Evolutionary conservation across 2,888 invertebrate genomes (phyloP).

Genomic region (Bursaphelenchus okinawaensis): DNA sequence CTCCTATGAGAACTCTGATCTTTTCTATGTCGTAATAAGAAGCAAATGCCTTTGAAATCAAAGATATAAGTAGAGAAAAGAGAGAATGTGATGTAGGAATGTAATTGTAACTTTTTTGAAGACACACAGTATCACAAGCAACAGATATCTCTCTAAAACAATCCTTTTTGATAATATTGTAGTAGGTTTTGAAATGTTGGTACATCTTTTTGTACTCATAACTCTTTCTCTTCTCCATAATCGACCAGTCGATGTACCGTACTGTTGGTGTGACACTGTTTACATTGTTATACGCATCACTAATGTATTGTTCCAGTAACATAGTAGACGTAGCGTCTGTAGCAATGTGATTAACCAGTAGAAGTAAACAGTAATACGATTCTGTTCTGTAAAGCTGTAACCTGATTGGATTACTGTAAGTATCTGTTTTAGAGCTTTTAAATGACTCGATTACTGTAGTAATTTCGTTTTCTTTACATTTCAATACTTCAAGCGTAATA

Average conservation of each 20-base stretch:
- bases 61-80: background rate
- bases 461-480: background rate
- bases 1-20: constrained; percentile 22
- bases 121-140: background rate
- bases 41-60: background rate
- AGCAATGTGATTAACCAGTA: background rate
- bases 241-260: background rate
- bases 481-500: background rate
- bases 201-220: background rate
- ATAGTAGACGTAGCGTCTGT: background rate
- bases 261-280: background rate
- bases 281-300: background rate
- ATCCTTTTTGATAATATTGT: background rate
- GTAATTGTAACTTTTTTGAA: background rate
- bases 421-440: background rate
- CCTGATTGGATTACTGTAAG: background rate
- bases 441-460: background rate
- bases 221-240: background rate
- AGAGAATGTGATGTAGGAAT: background rate
- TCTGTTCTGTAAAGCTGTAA: background rate
- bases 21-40: background rate
- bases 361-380: background rate
- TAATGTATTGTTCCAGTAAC: background rate
- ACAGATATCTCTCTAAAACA: background rate
- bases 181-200: background rate